Conservation (phyloP, 1,140 invertebrate genomes). For the Prorops nasuta region DNA sequence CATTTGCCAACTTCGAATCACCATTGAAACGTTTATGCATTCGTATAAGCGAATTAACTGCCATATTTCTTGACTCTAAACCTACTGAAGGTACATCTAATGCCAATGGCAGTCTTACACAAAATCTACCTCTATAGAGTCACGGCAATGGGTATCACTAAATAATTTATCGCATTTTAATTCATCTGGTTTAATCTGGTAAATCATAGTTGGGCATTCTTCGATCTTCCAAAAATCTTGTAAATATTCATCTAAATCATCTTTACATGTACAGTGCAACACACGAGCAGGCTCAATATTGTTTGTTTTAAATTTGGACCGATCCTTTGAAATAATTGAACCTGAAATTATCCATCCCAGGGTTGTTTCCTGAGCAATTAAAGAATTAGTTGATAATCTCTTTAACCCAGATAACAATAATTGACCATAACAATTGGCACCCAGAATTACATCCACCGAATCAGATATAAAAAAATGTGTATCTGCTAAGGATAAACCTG, state of each 20-base stretch:
- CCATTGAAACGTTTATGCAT: neutral
- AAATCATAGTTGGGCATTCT: neutral
- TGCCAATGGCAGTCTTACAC: neutral
- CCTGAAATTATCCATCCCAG: neutral
- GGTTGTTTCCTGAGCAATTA: neutral
- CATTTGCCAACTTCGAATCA: neutral
- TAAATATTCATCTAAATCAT: neutral
- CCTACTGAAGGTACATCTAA: neutral
- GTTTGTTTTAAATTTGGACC: neutral
- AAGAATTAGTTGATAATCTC: neutral
- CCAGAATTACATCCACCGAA: neutral
- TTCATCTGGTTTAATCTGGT: neutral
- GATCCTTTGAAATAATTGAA: neutral
- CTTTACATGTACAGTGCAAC: neutral
- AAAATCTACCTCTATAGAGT: neutral
- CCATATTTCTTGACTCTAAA: neutral
- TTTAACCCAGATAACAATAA: neutral
- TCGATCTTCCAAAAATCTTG: neutral
- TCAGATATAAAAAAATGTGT: neutral
- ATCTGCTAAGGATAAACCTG: conserved; percentile 3
- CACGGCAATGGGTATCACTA: neutral
- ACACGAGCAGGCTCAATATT: neutral
- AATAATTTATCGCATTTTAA: conserved; percentile 17
- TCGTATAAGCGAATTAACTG: neutral
- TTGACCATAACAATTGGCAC: neutral